These are phyloP conservation scores for Podarcis lilfordi DNA, from an alignment of 2,797 vertebrate genomes.

Conservation along the genomic window DNA sequence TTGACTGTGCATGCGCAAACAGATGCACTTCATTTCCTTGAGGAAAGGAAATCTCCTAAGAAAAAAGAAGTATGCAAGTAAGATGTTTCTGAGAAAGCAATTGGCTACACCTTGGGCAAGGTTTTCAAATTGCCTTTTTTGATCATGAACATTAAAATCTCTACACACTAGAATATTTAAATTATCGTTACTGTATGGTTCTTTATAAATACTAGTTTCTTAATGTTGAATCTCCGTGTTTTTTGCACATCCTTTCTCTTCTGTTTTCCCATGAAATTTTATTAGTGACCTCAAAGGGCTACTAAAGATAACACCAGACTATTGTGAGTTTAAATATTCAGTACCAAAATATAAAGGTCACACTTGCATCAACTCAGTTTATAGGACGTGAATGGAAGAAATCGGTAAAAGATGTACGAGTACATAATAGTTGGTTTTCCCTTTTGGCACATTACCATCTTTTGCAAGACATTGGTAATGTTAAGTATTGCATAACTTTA, in stretches of 20 bases:
- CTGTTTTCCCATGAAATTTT: not conserved
- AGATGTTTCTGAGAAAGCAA: not conserved
- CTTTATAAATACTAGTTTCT: not conserved
- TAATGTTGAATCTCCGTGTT: fast-evolving
- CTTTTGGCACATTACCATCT: not conserved
- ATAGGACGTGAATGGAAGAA: slow-evolving; percentile 3
- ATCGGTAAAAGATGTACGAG: not conserved
- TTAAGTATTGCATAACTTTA: not conserved
- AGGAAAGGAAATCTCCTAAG: not conserved
- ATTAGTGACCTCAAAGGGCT: slow-evolving; percentile 29
- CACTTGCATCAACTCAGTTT: fast-evolving
- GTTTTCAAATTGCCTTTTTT: slow-evolving; percentile 36
- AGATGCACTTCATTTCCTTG: not conserved
- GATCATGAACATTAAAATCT: slow-evolving; percentile 33
- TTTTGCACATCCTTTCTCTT: not conserved
- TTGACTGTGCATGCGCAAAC: slow-evolving; percentile 7
- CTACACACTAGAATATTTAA: slow-evolving; percentile 5
- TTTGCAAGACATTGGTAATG: not conserved
- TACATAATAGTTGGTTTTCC: not conserved
- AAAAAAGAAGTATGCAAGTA: not conserved
- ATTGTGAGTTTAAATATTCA: slow-evolving; percentile 39
- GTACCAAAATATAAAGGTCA: not conserved
- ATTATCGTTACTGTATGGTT: fast-evolving
- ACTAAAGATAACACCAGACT: slow-evolving; percentile 29
- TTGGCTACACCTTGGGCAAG: not conserved